These are phyloP conservation scores for Catharus ustulatus DNA, from an alignment of 2,797 vertebrate genomes.

Conservation along the genomic window DNA sequence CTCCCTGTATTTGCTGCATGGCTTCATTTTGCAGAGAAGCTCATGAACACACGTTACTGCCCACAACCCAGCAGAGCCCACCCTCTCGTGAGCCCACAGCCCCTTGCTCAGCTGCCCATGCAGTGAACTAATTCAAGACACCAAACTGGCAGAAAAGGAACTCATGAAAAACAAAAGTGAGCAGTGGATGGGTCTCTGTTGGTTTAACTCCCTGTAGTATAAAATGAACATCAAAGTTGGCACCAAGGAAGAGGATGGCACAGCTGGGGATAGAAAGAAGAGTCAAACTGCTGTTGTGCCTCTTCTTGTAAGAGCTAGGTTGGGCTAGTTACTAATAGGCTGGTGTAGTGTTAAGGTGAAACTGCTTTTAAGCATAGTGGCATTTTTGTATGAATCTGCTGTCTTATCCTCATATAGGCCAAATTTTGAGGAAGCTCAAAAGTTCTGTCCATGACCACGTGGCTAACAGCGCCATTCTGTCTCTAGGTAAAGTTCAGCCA, in stretches of 20 bases:
- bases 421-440: background rate
- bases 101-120: background rate
- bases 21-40: background rate
- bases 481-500: background rate
- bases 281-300: background rate
- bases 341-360: background rate
- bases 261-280: background rate
- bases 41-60: background rate
- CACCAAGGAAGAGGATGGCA: background rate
- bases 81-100: background rate
- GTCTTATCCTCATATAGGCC: background rate
- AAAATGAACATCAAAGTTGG: background rate
- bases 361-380: background rate
- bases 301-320: background rate
- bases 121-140: background rate
- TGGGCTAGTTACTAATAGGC: background rate
- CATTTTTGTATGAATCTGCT: background rate
- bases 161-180: background rate
- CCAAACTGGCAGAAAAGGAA: background rate
- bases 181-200: background rate
- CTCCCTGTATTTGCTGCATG: accelerated
- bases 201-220: background rate
- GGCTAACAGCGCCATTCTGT: background rate
- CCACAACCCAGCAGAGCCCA: accelerated
- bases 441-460: accelerated